Evolutionary conservation across 2,888 invertebrate species (phyloP), one percentile per base, ranked within the genome.

Genomic region (Synergus itoensis): DNA sequence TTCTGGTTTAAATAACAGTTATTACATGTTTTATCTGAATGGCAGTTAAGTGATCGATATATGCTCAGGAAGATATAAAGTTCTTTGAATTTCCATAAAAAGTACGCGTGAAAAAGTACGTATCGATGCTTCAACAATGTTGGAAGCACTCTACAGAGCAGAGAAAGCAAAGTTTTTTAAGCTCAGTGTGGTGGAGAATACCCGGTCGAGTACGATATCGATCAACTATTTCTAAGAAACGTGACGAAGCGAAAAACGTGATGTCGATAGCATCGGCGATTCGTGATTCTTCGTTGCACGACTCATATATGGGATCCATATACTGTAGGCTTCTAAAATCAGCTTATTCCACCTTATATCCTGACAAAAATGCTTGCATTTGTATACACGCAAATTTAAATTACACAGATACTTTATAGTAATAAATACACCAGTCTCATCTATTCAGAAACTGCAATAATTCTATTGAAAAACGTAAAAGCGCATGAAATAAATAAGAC

Each of bases 211-310:
- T 36, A 73, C 73, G 73, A 73, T 73, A 73, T 73, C 73, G 73
- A 73, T 73, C 73, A 73, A 53, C 73, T 53, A 73, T 73, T 73
- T 73, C 73, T 73, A 73, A 73, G 73, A 73, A 73, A 73, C 73
- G 73, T 73, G 73, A 73, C 73, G 73, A 73, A 73, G 73, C 73
- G 73, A 73, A 73, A 73, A 73, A 73, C 73, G 73, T 73, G 73
- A 73, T 73, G 73, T 73, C 53, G 73, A 73, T 73, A 73, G 36
- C 73, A 73, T 73, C 73, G 53, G 69, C 48, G 73, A 73, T 73
- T 73, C 73, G 36, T 73, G 73, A 73, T 73, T 73, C 73, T 73
- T 16, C 73, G 48, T 53, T 73, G 73, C 73, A 73, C 73, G 73
- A 73, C 48, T 73, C 73, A 73, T 73, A 69, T 69, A 73, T 48